Evolutionary conservation across 2,113 vertebrate genomes (phyloP).

Genomic region (Rutilus rutilus): DNA sequence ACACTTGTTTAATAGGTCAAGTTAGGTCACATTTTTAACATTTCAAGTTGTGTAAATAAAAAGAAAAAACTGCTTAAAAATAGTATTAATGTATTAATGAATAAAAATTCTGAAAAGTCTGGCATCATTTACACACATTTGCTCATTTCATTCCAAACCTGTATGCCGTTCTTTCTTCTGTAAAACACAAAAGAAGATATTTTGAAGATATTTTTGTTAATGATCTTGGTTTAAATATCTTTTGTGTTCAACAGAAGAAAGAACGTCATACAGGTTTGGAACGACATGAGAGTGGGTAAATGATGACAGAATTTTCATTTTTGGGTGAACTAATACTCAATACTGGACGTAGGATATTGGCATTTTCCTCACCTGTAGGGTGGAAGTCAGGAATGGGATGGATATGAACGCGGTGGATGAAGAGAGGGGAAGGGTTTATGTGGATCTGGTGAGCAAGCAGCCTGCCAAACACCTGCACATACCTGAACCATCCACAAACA

Average conservation of each 20-base stretch:
- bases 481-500: constrained; percentile 72
- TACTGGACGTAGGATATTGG: not conserved
- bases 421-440: constrained; percentile 82
- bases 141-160: too few relatives aligned
- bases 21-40: not conserved
- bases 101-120: too few relatives aligned
- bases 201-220: not conserved
- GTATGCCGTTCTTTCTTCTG: too few relatives aligned
- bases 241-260: not conserved
- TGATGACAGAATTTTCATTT: not conserved
- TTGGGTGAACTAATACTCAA: not conserved
- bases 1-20: not conserved
- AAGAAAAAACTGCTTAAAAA: too few relatives aligned
- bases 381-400: constrained; percentile 81
- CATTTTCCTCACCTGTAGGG: constrained; percentile 84
- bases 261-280: not conserved
- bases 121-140: too few relatives aligned
- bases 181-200: too few relatives aligned
- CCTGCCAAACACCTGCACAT: constrained; percentile 85
- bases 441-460: constrained; percentile 83
- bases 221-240: not conserved
- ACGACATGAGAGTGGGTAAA: not conserved
- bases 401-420: constrained; percentile 87
- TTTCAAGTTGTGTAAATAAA: too few relatives aligned
- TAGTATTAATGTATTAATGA: too few relatives aligned